phyloP scores from a whole-genome alignment of 1,140 invertebrate species.

The Drosophila pandora region DNA sequence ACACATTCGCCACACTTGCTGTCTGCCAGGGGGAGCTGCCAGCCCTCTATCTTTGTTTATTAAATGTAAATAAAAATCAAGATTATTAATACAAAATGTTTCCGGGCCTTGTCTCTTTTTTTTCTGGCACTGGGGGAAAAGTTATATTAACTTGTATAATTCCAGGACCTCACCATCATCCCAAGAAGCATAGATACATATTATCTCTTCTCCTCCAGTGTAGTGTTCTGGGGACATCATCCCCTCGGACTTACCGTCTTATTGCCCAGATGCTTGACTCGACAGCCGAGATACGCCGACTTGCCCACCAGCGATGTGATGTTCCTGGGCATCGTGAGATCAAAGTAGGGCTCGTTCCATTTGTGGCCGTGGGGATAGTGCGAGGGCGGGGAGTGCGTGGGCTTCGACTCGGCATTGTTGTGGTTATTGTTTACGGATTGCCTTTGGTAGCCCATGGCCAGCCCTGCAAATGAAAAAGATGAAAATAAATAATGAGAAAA shows the following conservation, averaged over 20 bases:
- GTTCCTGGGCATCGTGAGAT: conserved; percentile 92
- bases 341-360: conserved; percentile 90
- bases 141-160: background rate
- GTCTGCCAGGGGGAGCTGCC: conserved; percentile 6
- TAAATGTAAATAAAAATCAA: conserved; percentile 82
- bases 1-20: conserved; percentile 71
- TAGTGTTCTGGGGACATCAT: background rate
- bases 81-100: conserved; percentile 74
- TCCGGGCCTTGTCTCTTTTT: conserved; percentile 31
- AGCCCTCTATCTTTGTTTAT: conserved; percentile 61
- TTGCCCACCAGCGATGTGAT: conserved; percentile 94
- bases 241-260: conserved; percentile 88
- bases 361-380: conserved; percentile 82
- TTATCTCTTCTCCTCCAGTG: background rate
- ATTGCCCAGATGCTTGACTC: conserved; percentile 93
- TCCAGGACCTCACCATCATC: background rate
- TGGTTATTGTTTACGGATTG: conserved; percentile 75
- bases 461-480: conserved; percentile 57
- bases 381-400: conserved; percentile 76
- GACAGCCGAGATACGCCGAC: conserved; percentile 92
- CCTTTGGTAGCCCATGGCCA: conserved; percentile 80
- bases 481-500: conserved; percentile 4
- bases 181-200: background rate
- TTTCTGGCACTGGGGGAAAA: conserved; percentile 2
- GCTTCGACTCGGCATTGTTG: conserved; percentile 78